Evolutionary conservation across 2,113 vertebrate species (phyloP), one percentile per base, ranked within the genome.

Genomic region (Salvelinus sp.): DNA sequence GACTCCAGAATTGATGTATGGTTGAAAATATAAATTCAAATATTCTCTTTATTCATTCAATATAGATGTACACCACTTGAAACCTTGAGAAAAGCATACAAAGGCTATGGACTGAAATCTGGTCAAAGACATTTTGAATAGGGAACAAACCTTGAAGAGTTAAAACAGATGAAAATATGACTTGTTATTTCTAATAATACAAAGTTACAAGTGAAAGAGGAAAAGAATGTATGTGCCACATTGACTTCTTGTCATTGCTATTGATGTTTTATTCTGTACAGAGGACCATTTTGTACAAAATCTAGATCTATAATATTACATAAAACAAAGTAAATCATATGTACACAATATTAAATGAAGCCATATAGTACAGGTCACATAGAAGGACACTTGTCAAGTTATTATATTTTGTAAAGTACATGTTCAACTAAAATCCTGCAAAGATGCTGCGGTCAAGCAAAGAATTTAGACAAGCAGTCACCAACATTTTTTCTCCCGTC

Each of bases 281-380:
- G 95, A 96, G 93, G 95, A 96, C 94, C 85, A 96, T 96, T 96
- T 96, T 98, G 95, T 98, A 98, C 97, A 98, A 98, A 98, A 97
- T 96, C 96, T 97, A 98, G 96, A 98, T 95, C 38, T 95, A 96
- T 95, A 96, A 97, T 95, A 93, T 91, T 92, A 94, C 95, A 95
- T 96, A 96, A 97, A 98, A 96, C 88, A 96, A 97, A 93, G 94
- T 96, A 98, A 96, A 96, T 96, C 95, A 95, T 98, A 96, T 98
- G 93, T 98, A 98, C 96, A 97, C 96, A 97, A 95, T 96, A 96
- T 95, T 95, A 96, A 97, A 96, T 96, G 94, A 97, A 95, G 94
- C 95, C 93, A 92, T 94, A 93, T 93, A 91, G 89, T 94, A 96
- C 95, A 95, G 93, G 94, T 97, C 95, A 95, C 95, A 96, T 96